Conservation (phyloP, 2,888 invertebrate species). For the Ormyrus labotus region DNA sequence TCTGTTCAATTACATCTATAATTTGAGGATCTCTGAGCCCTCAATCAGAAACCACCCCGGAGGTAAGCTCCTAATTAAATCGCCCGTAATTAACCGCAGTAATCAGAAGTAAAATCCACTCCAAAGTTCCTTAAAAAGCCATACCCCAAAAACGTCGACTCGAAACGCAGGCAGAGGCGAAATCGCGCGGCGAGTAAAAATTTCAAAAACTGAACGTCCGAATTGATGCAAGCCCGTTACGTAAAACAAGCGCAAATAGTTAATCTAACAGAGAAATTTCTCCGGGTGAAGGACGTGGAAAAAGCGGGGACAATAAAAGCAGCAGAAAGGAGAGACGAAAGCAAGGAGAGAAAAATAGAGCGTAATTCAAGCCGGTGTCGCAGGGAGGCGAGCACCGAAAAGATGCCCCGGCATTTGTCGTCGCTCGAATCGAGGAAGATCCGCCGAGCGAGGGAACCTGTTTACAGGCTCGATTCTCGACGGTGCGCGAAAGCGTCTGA, state of each 20-base stretch:
- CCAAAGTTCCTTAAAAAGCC: too few species aligned
- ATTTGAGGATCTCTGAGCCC: too few species aligned
- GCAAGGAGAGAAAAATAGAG: constrained; percentile 13
- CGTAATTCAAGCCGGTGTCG: background rate
- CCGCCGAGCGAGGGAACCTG: constrained; percentile 36
- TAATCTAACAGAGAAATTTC: constrained; percentile 23
- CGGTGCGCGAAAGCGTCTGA: background rate
- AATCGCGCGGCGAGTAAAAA: background rate
- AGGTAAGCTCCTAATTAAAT: too few species aligned
- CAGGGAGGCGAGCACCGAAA: constrained; percentile 26
- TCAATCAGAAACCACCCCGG: too few species aligned
- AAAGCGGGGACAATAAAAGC: constrained; percentile 32
- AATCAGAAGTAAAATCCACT: too few species aligned
- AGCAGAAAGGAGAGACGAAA: constrained; percentile 9
- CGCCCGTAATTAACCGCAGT: too few species aligned
- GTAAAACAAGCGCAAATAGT: constrained; percentile 23
- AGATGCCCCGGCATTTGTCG: constrained; percentile 53
- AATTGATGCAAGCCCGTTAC: background rate
- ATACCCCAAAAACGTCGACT: background rate
- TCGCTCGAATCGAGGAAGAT: constrained; percentile 31
- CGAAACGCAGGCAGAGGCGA: background rate
- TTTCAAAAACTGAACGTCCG: background rate
- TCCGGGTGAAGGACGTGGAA: constrained; percentile 14
- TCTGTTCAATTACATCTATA: too few species aligned
- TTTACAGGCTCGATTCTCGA: constrained; percentile 42